Conservation (phyloP, 2,113 vertebrate species). For the Syngnathus scovelli region DNA sequence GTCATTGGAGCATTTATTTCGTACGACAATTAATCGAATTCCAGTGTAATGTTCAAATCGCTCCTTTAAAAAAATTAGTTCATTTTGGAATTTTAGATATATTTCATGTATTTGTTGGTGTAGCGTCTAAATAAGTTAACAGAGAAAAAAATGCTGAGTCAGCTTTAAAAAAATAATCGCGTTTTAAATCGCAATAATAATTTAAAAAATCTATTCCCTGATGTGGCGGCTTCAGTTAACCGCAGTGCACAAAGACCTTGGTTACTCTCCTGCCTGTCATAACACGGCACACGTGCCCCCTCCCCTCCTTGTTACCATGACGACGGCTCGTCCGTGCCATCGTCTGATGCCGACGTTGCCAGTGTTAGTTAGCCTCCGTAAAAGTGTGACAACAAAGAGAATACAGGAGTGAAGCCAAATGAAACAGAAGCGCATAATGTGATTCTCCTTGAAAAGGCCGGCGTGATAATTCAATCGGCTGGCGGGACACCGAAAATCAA, state of each 20-base stretch:
- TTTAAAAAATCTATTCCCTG: neutral
- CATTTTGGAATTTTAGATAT: too few species aligned
- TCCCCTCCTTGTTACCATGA: neutral
- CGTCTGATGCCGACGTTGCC: constrained; percentile 1
- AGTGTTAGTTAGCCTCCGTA: neutral
- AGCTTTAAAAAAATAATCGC: too few species aligned
- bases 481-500: neutral
- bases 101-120: too few species aligned
- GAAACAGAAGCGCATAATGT: constrained; percentile 3
- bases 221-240: neutral
- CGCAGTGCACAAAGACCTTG: neutral
- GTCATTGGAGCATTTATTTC: neutral
- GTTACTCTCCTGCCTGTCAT: neutral
- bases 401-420: neutral
- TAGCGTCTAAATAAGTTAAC: too few species aligned
- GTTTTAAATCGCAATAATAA: too few species aligned
- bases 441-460: constrained; percentile 1
- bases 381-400: constrained; percentile 6
- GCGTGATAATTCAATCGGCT: neutral
- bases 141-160: too few species aligned
- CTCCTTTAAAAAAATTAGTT: too few species aligned
- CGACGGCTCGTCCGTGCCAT: constrained; percentile 1
- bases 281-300: neutral
- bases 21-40: too few species aligned
- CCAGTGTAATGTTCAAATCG: too few species aligned